A percentile compares a stretch with the other conserved stretches of the same genome.
Evolutionary conservation across 2,888 invertebrate species (phyloP).

Genomic region (Stictocephala bisonia): DNA sequence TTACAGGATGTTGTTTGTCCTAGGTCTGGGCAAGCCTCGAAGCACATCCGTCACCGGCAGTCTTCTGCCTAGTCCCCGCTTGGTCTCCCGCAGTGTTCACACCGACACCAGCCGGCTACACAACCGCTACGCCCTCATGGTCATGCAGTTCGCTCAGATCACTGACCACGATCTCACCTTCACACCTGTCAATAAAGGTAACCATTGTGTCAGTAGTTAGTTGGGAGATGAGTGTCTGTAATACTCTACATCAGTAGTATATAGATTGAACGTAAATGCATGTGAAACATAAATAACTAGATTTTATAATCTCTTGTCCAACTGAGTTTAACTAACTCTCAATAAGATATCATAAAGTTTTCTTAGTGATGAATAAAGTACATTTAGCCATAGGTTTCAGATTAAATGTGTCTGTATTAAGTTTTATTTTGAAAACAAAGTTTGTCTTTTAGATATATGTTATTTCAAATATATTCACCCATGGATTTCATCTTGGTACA

Average conservation of each 20-base stretch:
- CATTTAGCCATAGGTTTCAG: too few relatives aligned
- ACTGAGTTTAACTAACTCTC: too few relatives aligned
- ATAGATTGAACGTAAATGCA: neutral
- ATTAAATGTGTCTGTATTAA: too few relatives aligned
- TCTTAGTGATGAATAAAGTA: too few relatives aligned
- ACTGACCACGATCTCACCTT: constrained; percentile 70
- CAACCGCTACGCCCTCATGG: constrained; percentile 66
- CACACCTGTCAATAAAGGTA: constrained; percentile 67
- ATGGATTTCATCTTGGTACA: constrained; percentile 48
- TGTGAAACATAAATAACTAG: neutral
- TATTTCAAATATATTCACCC: too few relatives aligned
- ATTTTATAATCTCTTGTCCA: neutral
- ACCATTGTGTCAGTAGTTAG: too few relatives aligned
- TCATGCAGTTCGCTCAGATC: constrained; percentile 71
- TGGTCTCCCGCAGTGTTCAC: constrained; percentile 66
- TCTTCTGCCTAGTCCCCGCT: constrained; percentile 66
- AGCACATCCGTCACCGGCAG: constrained; percentile 63
- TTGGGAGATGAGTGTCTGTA: neutral
- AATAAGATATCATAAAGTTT: too few relatives aligned
- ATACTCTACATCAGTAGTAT: neutral
- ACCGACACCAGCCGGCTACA: constrained; percentile 65
- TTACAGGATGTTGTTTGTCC: too few relatives aligned
- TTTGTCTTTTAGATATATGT: too few relatives aligned
- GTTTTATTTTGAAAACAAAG: too few relatives aligned
- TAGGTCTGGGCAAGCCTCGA: constrained; percentile 63